A percentile compares a stretch with the other conserved stretches of the same genome.
Conservation (phyloP, 2,113 vertebrate species). For the Tamias sibiricus region DNA sequence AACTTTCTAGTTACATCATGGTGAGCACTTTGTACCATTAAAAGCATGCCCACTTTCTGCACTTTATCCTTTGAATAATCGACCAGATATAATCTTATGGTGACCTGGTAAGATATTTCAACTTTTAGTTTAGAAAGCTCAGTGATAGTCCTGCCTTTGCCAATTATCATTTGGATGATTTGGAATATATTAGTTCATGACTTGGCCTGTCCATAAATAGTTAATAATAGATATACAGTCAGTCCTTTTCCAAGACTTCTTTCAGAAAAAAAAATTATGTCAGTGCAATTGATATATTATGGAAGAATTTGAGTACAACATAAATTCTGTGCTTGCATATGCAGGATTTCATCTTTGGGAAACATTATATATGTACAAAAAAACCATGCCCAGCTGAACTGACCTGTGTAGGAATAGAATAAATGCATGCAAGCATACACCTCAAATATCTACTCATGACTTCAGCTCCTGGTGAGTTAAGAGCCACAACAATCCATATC, state of each 20-base stretch:
- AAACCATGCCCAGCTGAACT: not conserved
- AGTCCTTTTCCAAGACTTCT: not conserved
- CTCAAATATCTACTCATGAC: not conserved
- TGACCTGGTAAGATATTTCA: not conserved
- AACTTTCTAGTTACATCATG: not conserved
- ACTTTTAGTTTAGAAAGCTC: conserved; percentile 17
- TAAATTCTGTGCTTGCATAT: not conserved
- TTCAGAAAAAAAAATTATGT: not conserved
- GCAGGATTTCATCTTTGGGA: not conserved
- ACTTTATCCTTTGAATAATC: not conserved
- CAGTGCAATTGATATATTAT: not conserved
- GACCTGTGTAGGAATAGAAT: not conserved
- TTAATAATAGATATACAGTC: not conserved
- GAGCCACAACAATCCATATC: not conserved
- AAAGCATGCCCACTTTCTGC: not conserved
- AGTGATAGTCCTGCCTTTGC: not conserved
- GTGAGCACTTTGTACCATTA: not conserved
- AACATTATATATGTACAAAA: not conserved
- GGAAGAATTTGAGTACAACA: not conserved
- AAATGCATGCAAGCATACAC: not conserved
- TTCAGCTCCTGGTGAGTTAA: not conserved
- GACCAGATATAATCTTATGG: not conserved
- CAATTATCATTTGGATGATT: not conserved
- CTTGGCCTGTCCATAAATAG: not conserved
- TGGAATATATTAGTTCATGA: not conserved